Evolutionary conservation across 2,888 invertebrate species (phyloP), one percentile per base, ranked within the genome.

Genomic region (Julus scanicus): DNA sequence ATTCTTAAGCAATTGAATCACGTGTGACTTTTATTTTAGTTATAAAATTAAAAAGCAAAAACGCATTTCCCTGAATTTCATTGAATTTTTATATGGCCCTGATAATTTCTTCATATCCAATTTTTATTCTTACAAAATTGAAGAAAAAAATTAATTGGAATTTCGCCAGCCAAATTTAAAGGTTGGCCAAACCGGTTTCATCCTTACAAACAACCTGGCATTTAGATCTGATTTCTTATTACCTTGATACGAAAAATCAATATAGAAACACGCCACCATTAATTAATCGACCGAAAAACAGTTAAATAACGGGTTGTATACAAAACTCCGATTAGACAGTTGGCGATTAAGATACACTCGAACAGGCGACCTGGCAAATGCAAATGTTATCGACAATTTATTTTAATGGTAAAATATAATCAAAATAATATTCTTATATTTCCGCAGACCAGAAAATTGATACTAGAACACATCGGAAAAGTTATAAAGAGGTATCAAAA

Each of bases 161-260:
- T 29, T 71, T 71, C 71, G 71, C 71, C 71, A 71, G 29, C 29
- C 20, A 9, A 71, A n/a, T 29, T 71, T 71, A 71, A 71, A 71
- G 71, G 71, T 71, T 71, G 29, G 9, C 71, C 71, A 29, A 71
- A 71, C 71, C 71, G 71, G 71, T 71, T 71, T 29, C 71, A 71
- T 29, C 29, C 29, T 71, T 71, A 57, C n/a, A n/a, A 71, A 71
- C 8, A 71, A n/a, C 71, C 71, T 71, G 71, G 29, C 71, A 71
- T 71, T 71, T 71, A 29, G 20, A 71, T 71, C 71, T 63, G 63
- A 63, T 63, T 71, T 71, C 29, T 71, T 44, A 6, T 29, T 71
- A 8, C 71, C 71, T 53, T 71, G 29, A 29, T 71, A 11, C 9
- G 20, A 71, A 71, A 71, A 71, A 71, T 71, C 71, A 20, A 71